Percentiles rank a stretch among this genome's conserved stretches.
Evolutionary conservation across 2,797 vertebrate species (phyloP).

Genomic region (Threskiornis aethiopicus): DNA sequence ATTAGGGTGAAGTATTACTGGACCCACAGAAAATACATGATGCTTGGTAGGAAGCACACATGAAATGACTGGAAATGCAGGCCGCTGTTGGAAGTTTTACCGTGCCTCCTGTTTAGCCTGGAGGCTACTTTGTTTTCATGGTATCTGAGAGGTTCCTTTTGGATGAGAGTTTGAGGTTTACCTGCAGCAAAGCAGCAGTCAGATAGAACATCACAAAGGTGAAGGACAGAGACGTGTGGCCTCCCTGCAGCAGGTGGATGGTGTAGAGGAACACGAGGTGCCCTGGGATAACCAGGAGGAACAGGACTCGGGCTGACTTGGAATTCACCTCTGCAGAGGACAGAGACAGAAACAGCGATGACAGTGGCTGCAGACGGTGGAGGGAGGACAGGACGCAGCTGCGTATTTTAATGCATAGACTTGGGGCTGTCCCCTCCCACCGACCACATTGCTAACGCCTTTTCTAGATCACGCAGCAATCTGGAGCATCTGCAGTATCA

Average conservation of each 20-base stretch:
- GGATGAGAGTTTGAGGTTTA: slow-evolving; percentile 47
- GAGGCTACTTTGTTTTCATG: background rate
- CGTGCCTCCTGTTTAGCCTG: background rate
- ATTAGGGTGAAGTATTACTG: background rate
- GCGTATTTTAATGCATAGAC: background rate
- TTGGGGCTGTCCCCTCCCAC: background rate
- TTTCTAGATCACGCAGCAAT: background rate
- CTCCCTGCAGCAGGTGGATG: slow-evolving; percentile 88
- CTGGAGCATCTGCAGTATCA: background rate
- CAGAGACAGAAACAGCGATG: background rate
- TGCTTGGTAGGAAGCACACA: background rate
- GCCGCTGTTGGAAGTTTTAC: background rate
- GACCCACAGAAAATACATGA: background rate
- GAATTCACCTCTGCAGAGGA: slow-evolving; percentile 87
- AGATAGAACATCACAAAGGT: slow-evolving; percentile 87
- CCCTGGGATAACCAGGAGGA: slow-evolving; percentile 90
- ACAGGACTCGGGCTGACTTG: slow-evolving; percentile 88
- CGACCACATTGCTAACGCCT: background rate
- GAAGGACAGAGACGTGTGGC: slow-evolving; percentile 75
- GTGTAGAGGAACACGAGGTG: slow-evolving; percentile 90
- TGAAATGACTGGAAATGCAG: background rate
- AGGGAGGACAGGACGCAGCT: background rate
- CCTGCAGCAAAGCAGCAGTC: slow-evolving; percentile 88
- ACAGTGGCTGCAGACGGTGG: background rate
- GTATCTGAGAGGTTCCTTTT: background rate